Conservation (phyloP, 2,888 invertebrate species). For the Ophion obscuratus region DNA sequence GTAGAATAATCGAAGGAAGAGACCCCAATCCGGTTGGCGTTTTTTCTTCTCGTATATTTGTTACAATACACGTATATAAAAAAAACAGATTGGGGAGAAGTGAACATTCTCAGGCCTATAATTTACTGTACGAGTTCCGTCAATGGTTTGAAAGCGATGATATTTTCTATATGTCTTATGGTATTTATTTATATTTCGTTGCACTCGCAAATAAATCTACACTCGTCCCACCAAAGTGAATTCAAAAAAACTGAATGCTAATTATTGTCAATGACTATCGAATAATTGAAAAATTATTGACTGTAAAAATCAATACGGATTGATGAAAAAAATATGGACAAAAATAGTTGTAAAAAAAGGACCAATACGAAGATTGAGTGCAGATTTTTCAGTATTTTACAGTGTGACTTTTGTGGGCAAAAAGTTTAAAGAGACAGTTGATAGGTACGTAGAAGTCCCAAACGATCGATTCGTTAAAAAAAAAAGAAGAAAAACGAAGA, state of each 20-base stretch:
- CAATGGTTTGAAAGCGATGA: not conserved
- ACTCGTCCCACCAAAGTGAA: no score
- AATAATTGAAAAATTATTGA: not conserved
- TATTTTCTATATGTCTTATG: not conserved
- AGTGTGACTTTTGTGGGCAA: not conserved
- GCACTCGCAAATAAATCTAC: not conserved
- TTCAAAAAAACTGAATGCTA: no score
- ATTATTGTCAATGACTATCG: no score
- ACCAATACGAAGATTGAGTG: not conserved
- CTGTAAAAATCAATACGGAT: not conserved
- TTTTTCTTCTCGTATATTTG: conserved; percentile 25
- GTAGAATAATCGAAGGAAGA: conserved; percentile 40
- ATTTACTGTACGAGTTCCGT: not conserved
- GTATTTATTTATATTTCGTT: not conserved
- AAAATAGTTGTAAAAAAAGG: not conserved
- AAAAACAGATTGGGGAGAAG: not conserved
- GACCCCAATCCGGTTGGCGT: conserved; percentile 35
- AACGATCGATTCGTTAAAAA: not conserved
- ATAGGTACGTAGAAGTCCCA: not conserved
- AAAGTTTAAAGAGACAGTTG: not conserved
- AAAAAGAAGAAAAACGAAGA: not conserved
- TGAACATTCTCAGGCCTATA: not conserved
- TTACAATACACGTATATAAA: not conserved
- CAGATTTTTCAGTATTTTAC: not conserved
- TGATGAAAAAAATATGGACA: not conserved